Conservation (phyloP, 2,797 vertebrate genomes). For the Phylloscopus collybita region DNA sequence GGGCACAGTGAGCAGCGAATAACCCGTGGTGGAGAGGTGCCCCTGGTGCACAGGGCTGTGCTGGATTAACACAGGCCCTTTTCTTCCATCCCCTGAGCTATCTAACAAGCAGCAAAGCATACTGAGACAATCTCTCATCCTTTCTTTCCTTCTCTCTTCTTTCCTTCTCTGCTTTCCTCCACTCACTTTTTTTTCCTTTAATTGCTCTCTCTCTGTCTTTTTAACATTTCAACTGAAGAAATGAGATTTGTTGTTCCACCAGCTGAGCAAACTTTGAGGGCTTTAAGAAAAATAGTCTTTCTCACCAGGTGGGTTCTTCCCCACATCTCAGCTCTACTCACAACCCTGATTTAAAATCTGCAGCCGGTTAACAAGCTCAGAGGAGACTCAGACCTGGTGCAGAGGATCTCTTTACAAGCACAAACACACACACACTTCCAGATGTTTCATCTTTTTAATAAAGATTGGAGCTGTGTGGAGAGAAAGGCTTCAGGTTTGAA, state of each 20-base stretch:
- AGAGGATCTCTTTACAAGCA: neutral
- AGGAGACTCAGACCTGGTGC: constrained; percentile 30
- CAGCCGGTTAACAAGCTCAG: constrained; percentile 65
- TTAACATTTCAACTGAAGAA: constrained; percentile 43
- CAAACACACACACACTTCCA: constrained; percentile 20
- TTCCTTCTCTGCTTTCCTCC: neutral
- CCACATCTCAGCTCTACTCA: constrained; percentile 5
- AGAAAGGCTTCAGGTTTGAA: constrained; percentile 5
- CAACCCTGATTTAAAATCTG: constrained; percentile 63
- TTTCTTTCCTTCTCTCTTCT: neutral
- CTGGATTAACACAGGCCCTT: neutral
- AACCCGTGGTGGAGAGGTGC: neutral
- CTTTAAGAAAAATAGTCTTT: constrained; percentile 58
- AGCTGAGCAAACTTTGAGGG: constrained; percentile 59
- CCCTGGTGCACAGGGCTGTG: neutral
- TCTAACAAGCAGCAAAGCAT: neutral
- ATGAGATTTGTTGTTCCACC: constrained; percentile 43
- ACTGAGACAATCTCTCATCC: neutral
- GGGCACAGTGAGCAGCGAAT: neutral
- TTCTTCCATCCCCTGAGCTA: neutral
- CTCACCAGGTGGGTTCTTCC: constrained; percentile 60
- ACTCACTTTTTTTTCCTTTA: fast-evolving
- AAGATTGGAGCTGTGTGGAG: neutral
- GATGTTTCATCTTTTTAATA: constrained; percentile 51
- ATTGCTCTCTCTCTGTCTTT: neutral